Base-by-base conservation (phyloP, 1,140 invertebrate genomes). In the Asobara japonica region DNA sequence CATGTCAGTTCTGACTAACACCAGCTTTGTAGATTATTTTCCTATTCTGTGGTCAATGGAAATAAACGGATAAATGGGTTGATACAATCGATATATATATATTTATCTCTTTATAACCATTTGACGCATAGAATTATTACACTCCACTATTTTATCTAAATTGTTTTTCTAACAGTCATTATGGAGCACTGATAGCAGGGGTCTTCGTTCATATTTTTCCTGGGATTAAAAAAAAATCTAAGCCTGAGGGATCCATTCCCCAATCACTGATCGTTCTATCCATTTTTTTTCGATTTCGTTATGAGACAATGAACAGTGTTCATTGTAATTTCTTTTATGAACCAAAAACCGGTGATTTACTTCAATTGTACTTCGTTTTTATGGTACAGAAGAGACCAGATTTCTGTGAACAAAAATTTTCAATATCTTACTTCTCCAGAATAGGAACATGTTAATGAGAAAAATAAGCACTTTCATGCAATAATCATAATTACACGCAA, bases 111-210 rank as follows among this genome's bases (percentile, higher is more conserved):
- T 64, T 25, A 13, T 64, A 33, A 30, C 16, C 29, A 64, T 20
- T n/a, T 30, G 27, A 16, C 16, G 5, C 25, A n/a, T n/a, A 45
- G 51, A 18, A 51, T 36, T 48, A 51, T 31, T 13, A 20, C 61
- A 56, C 4, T 20, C 7, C 29, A 72, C 1, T 10, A n/a, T 65
- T 38, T 64, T 29, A 33, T 27, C 45, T 68, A 83, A 85, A 85
- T 85, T 85, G 84, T 85, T 85, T 85, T 85, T 85, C 84, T 85
- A 85, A 85, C 83, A 85, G 82, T 79, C 65, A 65, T 76, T 45
- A 74, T 45, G 62, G 67, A 22, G 36, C 56, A 68, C 29, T 38
- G 45, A 71, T 64, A 60, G 25, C 27, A 62, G 36, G 60, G 29
- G 48, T 38, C 31, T 61, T 66, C 45, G 69, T 70, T 61, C 51